These are phyloP conservation scores for Craseonycteris thonglongyai DNA, from an alignment of 2,113 vertebrate species.

Conservation along the genomic window DNA sequence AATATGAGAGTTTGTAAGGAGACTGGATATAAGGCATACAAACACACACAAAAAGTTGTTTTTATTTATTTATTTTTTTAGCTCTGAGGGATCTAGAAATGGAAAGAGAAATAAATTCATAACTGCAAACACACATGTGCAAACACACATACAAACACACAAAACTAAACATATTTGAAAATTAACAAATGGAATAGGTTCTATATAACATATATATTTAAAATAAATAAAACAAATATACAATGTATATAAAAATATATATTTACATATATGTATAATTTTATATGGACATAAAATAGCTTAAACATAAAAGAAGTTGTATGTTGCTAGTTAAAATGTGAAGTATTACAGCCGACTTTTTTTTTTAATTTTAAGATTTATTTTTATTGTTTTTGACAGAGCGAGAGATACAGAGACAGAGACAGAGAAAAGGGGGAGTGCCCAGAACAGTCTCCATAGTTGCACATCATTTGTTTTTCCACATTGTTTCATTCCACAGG, in stretches of 20 bases:
- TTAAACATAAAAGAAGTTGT: neutral
- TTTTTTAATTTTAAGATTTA: too few relatives aligned
- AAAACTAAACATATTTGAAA: neutral
- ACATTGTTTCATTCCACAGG: too few relatives aligned
- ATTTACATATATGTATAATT: neutral
- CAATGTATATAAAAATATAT: neutral
- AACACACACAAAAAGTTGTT: neutral
- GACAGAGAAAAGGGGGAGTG: too few relatives aligned
- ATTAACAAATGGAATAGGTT: neutral
- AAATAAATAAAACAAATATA: neutral
- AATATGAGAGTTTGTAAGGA: neutral
- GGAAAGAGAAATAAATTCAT: neutral
- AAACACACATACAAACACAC: neutral
- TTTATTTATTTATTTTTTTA: neutral
- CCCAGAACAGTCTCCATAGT: too few relatives aligned
- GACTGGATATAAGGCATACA: neutral
- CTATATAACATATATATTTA: neutral
- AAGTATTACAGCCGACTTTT: neutral
- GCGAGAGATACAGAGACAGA: too few relatives aligned
- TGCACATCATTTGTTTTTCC: too few relatives aligned
- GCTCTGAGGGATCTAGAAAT: neutral
- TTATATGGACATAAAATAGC: neutral
- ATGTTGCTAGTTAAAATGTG: neutral
- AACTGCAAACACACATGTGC: neutral
- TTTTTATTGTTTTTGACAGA: too few relatives aligned